phyloP scores from a whole-genome alignment of 1,140 invertebrate species.

The Meloidogyne hapla region DNA sequence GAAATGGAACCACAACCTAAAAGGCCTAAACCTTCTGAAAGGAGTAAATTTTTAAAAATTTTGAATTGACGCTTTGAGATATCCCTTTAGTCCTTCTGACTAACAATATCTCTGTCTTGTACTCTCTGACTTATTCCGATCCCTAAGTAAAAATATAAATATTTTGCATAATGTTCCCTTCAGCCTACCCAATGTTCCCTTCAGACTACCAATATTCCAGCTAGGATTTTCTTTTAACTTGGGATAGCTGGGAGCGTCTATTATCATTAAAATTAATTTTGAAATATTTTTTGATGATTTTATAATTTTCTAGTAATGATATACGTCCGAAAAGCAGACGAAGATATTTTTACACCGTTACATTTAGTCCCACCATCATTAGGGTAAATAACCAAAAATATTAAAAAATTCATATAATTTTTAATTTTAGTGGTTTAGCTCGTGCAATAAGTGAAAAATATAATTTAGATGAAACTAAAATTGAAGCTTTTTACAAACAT shows the following conservation, averaged over 20 bases:
- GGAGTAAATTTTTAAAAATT: slow-evolving; percentile 40
- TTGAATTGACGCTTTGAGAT: too few relatives aligned
- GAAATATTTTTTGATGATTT: too few relatives aligned
- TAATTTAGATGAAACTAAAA: slow-evolving; percentile 93
- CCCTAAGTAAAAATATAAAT: too few relatives aligned
- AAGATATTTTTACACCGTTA: slow-evolving; percentile 89
- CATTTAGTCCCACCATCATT: slow-evolving; percentile 90
- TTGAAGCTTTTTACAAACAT: slow-evolving; percentile 97
- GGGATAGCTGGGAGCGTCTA: too few relatives aligned
- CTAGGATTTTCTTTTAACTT: too few relatives aligned
- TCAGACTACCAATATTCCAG: too few relatives aligned
- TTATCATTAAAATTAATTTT: too few relatives aligned
- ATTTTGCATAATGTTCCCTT: too few relatives aligned
- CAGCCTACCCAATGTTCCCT: too few relatives aligned
- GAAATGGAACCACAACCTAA: slow-evolving; percentile 57
- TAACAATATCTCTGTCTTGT: too few relatives aligned
- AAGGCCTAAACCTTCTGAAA: slow-evolving; percentile 53
- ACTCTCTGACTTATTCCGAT: too few relatives aligned
- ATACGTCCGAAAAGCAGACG: slow-evolving; percentile 89
- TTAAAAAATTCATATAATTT: background rate
- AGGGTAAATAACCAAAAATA: slow-evolving; percentile 61
- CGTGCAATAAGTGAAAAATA: slow-evolving; percentile 98
- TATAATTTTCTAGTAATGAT: slow-evolving; percentile 86
- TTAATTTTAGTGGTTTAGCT: slow-evolving; percentile 72
- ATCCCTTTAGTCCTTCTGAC: too few relatives aligned